Base-by-base conservation (phyloP, 35 echinoderm and acorn worm genomes). In the Apostichopus japonicus region DNA sequence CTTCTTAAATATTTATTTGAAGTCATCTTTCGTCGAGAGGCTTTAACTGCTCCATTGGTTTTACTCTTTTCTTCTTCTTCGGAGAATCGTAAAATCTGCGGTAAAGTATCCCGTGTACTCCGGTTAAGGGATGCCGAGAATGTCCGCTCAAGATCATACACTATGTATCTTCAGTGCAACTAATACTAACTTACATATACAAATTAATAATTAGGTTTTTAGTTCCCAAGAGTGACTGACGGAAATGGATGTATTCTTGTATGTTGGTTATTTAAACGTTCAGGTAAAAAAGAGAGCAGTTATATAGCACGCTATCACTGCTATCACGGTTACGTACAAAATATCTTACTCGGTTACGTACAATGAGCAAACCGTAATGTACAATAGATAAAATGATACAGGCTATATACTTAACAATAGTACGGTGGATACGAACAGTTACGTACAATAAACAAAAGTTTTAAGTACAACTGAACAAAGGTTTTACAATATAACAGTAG, bases 191-290 rank as follows among this genome's bases (percentile, higher is more conserved):
- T 15, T 10, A 57, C 54, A 58, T 58, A 58, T 17, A 84, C 81
- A 84, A 84, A 84, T 84, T 84, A 54, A 84, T 58, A 84, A 84
- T 84, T 84, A 84, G 81, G 81, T 84, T 84, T 84, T n/a, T 62
- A 58, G 81, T 84, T 58, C 81, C 81, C 81, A 23, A 6, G 80
- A 84, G 80, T 55, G 16, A 57, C 15, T 58, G 80, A 17, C 19
- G 16, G 13, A 17, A 16, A 17, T 73, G 16, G 9, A 73, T 73
- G 70, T 11, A 22, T 73, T 16, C 6, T 1, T 73, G n/a, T 73
- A 1, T 73, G 70, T 11, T 75, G 21, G 15, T 4, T 21, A 61
- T 61, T 13, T 61, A 61, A 10, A 11, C 33, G 33, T 44, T 44
- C 33, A 44, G 33, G 33, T 44, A 44, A 44, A 44, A 44, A 4